Base-by-base conservation (phyloP, 2,113 vertebrate genomes). In the Tretioscincus oriximinensis region DNA sequence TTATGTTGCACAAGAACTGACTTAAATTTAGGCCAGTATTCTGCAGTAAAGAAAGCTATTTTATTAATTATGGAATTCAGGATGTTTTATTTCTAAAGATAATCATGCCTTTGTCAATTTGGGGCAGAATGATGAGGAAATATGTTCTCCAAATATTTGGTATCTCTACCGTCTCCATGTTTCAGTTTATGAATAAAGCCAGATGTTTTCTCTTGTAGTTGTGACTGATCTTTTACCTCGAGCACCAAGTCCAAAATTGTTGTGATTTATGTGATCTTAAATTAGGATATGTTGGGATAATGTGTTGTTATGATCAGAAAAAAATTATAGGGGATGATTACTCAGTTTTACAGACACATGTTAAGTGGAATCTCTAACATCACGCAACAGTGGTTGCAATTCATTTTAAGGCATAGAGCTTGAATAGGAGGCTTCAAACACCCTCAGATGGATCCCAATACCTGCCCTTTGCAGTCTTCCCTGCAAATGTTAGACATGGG, bases 111-210 rank as follows among this genome's bases (percentile, higher is more conserved):
- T 18, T 85, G 82, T 66, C 18, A 87, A 49, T 49, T 86, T 80
- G 85, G 12, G 18, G 14, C 88, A 79, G 82, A 76, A 82, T 79
- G 70, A 26, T 84, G 82, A 12, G 49, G 66, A 66, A 12, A 58
- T 61, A n/a, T 78, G 31, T 85, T 70, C 71, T 80, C 74, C 86
- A 87, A 90, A 84, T 79, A n/a, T 1, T 24, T 7, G 77, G 16
- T 84, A 14, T 84, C 63, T 78, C 72, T 88, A 80, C 73, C 81
- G 87, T 89, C 77, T 85, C 82, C 85, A 73, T 80, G 26, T 75
- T 91, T 73, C 82, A 85, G 86, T 29, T 84, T 88, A 68, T 86
- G 85, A 93, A 92, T 92, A 93, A 93, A 92, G 51, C 35, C 51
- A 76, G 73, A 47, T 80, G 29, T 66, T 78, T 88, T 82, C 86